Evolutionary conservation across 2,113 vertebrate genomes (phyloP).

Genomic region (Trematomus loennbergii): DNA sequence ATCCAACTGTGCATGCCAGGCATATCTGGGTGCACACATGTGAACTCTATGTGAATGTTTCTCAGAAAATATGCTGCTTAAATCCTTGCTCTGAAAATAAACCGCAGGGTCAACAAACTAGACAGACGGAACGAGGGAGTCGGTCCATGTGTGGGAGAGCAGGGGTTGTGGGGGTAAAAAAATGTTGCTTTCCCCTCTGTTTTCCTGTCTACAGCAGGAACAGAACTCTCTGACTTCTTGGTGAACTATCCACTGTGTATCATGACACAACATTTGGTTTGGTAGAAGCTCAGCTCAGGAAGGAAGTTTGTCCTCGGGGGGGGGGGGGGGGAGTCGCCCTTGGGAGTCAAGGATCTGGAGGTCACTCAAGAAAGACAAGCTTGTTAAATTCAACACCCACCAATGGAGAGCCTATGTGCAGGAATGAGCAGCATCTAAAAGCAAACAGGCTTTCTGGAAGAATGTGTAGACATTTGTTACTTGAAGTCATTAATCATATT

Average conservation of each 20-base stretch:
- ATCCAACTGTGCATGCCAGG: slow-evolving; percentile 46
- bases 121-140: slow-evolving; percentile 27
- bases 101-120: slow-evolving; percentile 58
- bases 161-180: slow-evolving; percentile 20
- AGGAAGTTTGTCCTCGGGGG: slow-evolving; percentile 54
- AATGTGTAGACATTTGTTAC: slow-evolving; percentile 42
- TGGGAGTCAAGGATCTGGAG: slow-evolving; percentile 63
- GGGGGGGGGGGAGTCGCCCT: slow-evolving; percentile 26
- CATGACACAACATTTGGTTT: slow-evolving; percentile 42
- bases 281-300: slow-evolving; percentile 39
- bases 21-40: slow-evolving; percentile 14
- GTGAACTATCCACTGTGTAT: slow-evolving; percentile 61
- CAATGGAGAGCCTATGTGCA: slow-evolving; percentile 35
- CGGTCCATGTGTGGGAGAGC: slow-evolving; percentile 33
- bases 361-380: slow-evolving; percentile 66
- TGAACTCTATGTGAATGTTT: slow-evolving; percentile 20
- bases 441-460: slow-evolving; percentile 44
- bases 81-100: slow-evolving; percentile 75
- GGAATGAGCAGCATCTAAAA: slow-evolving; percentile 62
- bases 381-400: slow-evolving; percentile 70
- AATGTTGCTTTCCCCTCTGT: slow-evolving; percentile 53
- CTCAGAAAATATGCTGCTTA: slow-evolving; percentile 48
- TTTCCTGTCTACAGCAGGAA: slow-evolving; percentile 67
- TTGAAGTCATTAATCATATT: slow-evolving; percentile 38
- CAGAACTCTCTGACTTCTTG: slow-evolving; percentile 70